Percentiles rank a stretch among this genome's conserved stretches.
Evolutionary conservation across 2,888 invertebrate species (phyloP).

Genomic region (Cactoblastis cactorum): DNA sequence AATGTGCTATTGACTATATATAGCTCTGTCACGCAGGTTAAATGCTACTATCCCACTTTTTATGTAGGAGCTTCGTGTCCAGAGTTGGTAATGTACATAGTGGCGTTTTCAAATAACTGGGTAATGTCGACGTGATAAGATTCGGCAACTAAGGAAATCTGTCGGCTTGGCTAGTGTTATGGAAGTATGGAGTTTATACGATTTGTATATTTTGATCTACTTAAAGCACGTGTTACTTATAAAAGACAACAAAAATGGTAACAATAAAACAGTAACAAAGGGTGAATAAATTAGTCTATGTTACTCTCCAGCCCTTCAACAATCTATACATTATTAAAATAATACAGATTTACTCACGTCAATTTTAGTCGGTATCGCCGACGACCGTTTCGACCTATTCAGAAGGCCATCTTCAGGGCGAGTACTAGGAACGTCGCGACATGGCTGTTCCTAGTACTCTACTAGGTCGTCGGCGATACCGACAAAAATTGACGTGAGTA

Average conservation of each 20-base stretch:
- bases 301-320: too few species aligned
- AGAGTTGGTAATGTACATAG: conserved; percentile 26
- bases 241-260: not conserved
- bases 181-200: conserved; percentile 10
- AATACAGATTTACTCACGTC: too few species aligned
- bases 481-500: too few species aligned
- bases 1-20: too few species aligned
- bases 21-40: conserved; percentile 1
- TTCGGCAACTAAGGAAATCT: conserved; percentile 22
- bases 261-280: not conserved
- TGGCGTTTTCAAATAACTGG: conserved; percentile 40
- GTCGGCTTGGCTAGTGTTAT: conserved; percentile 21
- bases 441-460: too few species aligned
- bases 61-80: conserved; percentile 10
- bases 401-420: too few species aligned
- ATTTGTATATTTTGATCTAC: not conserved
- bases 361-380: too few species aligned
- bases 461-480: too few species aligned
- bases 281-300: not conserved
- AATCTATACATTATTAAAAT: too few species aligned
- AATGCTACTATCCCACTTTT: conserved; percentile 11
- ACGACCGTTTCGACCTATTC: too few species aligned
- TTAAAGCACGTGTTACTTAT: not conserved
- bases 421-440: too few species aligned
- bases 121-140: conserved; percentile 32